Conservation (phyloP, 2,888 invertebrate genomes). For the Holacanthella duospinosa region DNA sequence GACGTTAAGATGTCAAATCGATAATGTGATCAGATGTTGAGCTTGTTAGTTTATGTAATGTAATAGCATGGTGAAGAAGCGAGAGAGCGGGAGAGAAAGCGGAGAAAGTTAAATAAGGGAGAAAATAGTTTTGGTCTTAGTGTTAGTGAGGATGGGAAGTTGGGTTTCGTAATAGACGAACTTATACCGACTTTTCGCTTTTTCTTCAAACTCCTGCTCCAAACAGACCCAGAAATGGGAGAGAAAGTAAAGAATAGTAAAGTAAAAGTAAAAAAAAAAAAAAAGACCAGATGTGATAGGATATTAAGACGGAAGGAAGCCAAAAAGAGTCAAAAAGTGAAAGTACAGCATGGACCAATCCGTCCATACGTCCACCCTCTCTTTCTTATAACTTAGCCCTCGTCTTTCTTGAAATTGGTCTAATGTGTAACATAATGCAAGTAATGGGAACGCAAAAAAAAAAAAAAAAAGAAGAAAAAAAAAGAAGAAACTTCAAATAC, state of each 20-base stretch:
- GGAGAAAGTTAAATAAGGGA: constrained; percentile 5
- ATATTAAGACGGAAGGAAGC: neutral
- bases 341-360: too few relatives aligned
- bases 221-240: neutral
- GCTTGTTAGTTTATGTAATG: constrained; percentile 25
- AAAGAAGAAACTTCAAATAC: neutral
- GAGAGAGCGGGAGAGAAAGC: neutral
- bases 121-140: neutral
- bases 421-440: neutral
- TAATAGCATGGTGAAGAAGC: constrained; percentile 3
- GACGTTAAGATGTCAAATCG: constrained; percentile 28
- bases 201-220: neutral
- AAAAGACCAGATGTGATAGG: neutral
- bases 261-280: neutral
- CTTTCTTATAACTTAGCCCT: neutral
- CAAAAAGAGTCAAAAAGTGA: neutral
- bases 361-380: neutral
- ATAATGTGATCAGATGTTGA: constrained; percentile 34
- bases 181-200: neutral
- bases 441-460: too few relatives aligned
- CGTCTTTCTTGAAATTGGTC: neutral
- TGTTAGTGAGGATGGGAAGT: neutral
- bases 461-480: too few relatives aligned
- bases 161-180: too few relatives aligned
- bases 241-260: neutral